phyloP scores from a whole-genome alignment of 2,888 invertebrate species.

The Bedellia somnulentella region DNA sequence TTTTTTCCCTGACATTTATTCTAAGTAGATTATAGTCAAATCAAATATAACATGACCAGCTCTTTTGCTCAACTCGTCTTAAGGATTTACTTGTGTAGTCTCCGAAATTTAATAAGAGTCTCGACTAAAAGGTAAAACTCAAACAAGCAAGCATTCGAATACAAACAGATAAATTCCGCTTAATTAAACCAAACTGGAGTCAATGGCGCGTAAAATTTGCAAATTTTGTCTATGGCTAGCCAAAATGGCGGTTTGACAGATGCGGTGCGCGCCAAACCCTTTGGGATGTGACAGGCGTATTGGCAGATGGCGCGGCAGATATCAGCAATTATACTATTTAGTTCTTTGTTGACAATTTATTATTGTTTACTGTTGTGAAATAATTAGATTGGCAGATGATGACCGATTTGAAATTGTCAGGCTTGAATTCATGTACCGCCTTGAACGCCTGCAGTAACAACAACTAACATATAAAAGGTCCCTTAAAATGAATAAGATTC shows the following conservation, averaged over 20 bases:
- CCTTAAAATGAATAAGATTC: too few species aligned
- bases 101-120: too few species aligned
- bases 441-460: too few species aligned
- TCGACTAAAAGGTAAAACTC: too few species aligned
- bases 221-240: slow-evolving; percentile 37
- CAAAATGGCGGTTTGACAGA: slow-evolving; percentile 42
- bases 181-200: slow-evolving; percentile 41
- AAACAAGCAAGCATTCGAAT: too few species aligned
- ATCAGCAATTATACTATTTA: slow-evolving; percentile 44
- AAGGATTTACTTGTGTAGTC: too few species aligned
- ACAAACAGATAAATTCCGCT: slow-evolving; percentile 28
- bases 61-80: too few species aligned
- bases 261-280: slow-evolving; percentile 46
- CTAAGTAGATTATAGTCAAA: too few species aligned
- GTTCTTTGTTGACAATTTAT: slow-evolving; percentile 40
- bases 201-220: slow-evolving; percentile 54
- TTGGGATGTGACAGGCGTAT: slow-evolving; percentile 38
- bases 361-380: slow-evolving; percentile 42
- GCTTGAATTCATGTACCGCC: too few species aligned
- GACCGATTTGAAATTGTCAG: slow-evolving; percentile 13
- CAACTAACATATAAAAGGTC: too few species aligned
- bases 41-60: too few species aligned
- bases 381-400: slow-evolving; percentile 39
- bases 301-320: slow-evolving; percentile 48
- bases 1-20: too few species aligned